phyloP scores from a whole-genome alignment of 1,140 invertebrate species.

The Brachionus sp. region DNA sequence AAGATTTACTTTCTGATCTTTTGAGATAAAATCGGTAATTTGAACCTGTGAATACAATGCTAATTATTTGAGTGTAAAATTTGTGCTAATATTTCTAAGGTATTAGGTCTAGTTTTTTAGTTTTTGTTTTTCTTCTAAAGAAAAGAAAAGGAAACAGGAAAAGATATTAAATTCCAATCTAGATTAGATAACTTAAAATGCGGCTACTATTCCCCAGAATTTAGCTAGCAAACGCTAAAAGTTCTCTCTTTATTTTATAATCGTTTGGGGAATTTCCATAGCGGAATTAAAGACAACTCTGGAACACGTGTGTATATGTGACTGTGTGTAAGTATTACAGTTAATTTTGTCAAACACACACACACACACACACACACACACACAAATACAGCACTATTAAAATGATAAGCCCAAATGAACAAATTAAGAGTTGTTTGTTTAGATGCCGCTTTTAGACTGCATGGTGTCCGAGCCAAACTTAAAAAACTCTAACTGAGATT shows the following conservation, averaged over 20 bases:
- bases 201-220: constrained; percentile 7
- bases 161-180: constrained; percentile 20
- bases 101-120: not conserved
- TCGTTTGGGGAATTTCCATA: not conserved
- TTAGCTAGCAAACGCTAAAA: constrained; percentile 3
- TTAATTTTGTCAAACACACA: too few relatives aligned
- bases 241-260: not conserved
- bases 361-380: not conserved
- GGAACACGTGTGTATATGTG: too few relatives aligned
- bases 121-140: not conserved
- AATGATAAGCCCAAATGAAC: constrained; percentile 44
- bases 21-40: constrained; percentile 32
- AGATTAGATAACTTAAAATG: constrained; percentile 29
- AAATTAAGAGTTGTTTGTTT: not conserved
- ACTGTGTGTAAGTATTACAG: too few relatives aligned
- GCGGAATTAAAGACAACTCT: not conserved
- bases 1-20: constrained; percentile 9
- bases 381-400: constrained; percentile 9
- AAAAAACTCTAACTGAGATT: constrained; percentile 30
- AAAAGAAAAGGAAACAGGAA: constrained; percentile 6
- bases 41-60: constrained; percentile 1
- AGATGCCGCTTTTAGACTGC: not conserved
- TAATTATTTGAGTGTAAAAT: constrained; percentile 18
- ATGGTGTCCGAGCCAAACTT: not conserved
- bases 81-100: constrained; percentile 27